Percentiles rank a stretch among this genome's conserved stretches.
These are phyloP conservation scores for Formica exsecta DNA, from an alignment of 1,140 invertebrate genomes.

Conservation along the genomic window DNA sequence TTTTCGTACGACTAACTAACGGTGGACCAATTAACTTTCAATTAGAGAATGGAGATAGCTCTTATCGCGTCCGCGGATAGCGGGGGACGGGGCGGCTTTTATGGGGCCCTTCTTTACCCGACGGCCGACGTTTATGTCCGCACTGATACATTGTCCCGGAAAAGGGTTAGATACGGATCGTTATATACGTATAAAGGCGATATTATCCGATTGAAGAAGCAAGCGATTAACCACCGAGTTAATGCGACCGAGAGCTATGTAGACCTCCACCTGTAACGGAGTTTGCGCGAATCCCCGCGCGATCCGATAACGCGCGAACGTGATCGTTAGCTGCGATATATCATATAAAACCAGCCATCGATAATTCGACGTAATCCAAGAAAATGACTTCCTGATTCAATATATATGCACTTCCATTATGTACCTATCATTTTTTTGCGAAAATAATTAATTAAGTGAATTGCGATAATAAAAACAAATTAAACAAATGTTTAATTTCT, in stretches of 20 bases:
- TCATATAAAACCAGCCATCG: not conserved
- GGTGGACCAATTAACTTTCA: slow-evolving; percentile 86
- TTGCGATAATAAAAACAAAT: no score
- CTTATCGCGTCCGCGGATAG: slow-evolving; percentile 83
- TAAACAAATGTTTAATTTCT: no score
- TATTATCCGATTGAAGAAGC: slow-evolving; percentile 72
- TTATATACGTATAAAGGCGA: slow-evolving; percentile 63
- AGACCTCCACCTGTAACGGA: not conserved
- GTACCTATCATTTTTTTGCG: no score
- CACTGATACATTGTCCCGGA: slow-evolving; percentile 82
- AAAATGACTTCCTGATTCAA: slow-evolving; percentile 11
- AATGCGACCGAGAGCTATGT: not conserved
- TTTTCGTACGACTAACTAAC: slow-evolving; percentile 76
- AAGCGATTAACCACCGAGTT: slow-evolving; percentile 35
- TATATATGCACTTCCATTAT: no score
- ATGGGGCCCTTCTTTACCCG: slow-evolving; percentile 80
- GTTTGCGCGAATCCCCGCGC: no score
- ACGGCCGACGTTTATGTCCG: slow-evolving; percentile 82
- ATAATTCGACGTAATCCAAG: not conserved
- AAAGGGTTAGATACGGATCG: slow-evolving; percentile 83
- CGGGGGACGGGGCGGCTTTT: slow-evolving; percentile 77
- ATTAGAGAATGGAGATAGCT: slow-evolving; percentile 84
- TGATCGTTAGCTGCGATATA: not conserved
- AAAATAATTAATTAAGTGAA: no score
- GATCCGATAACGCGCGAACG: not conserved